Evolutionary conservation across 2,797 vertebrate species (phyloP), one percentile per base, ranked within the genome.

Genomic region (Meda fulgida): DNA sequence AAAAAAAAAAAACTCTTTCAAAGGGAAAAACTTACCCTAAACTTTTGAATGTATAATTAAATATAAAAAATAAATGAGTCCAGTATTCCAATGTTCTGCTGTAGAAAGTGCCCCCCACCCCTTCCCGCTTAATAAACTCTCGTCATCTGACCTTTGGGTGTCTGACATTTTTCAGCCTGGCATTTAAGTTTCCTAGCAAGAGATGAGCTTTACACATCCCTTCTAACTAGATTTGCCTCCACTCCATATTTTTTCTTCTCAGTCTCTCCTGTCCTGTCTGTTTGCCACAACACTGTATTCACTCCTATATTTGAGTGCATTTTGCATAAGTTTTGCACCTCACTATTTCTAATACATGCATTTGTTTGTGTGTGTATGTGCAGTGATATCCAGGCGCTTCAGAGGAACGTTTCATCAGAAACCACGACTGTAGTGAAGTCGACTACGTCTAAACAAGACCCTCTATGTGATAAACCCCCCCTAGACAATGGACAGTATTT

Each of bases 351-450:
- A 55, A 16, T 36, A n/a, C 1, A 76, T 76, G 8, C 19, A 13
- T 55, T n/a, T 76, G 29, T 82, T 51, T 51, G 80, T 85, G 10
- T 34, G 83, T 85, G 23, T 48, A 13, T 40, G 11, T 83, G 21
- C 88, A 99, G 98, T 91, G 97, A 99, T 94, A 97, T 99, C 92
- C 96, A 98, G 89, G 93, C 93, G 84, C 93, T 99, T 73, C 97
- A 96, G 94, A 96, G 93, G 90, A 95, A 95, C 4, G 95, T 95
- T 46, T 95, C 96, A 53, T 87, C 94, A 79, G 87, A 93, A 21
- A 91, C 95, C 71, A 86, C 84, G 1, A 79, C 91, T n/a, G 88
- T 92, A 87, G 90, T 93, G 89, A 94, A 96, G 87, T 92, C 92
- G 84, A 88, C 90, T 87, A 94, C 94, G 29, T 91, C 93, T 88